phyloP scores from a whole-genome alignment of 2,797 vertebrate species.

The Sylvilagus floridanus region DNA sequence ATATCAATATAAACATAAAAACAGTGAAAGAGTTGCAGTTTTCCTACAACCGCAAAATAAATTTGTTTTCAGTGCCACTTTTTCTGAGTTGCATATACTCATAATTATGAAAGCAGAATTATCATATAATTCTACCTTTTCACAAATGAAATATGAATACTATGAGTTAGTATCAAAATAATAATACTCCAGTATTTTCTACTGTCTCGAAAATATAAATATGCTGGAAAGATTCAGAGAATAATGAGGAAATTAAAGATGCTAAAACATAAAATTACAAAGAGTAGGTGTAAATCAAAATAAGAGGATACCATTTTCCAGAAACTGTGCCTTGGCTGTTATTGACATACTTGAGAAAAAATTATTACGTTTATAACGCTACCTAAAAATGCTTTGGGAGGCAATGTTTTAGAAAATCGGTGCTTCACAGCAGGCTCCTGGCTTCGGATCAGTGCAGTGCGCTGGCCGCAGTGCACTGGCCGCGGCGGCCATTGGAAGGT shows the following conservation, averaged over 20 bases:
- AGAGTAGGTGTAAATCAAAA: not conserved
- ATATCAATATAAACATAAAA: slow-evolving; percentile 23
- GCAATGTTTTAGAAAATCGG: slow-evolving; percentile 7
- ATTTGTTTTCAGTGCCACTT: not conserved
- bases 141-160: not conserved
- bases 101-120: not conserved
- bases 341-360: not conserved
- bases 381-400: not conserved
- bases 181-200: not conserved
- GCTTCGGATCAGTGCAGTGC: no score
- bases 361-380: not conserved
- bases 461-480: no score
- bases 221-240: not conserved
- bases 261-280: slow-evolving; percentile 40
- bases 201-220: not conserved
- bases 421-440: not conserved
- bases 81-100: slow-evolving; percentile 21
- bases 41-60: not conserved
- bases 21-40: not conserved
- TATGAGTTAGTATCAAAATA: slow-evolving; percentile 11
- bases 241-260: slow-evolving; percentile 1
- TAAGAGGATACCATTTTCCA: not conserved
- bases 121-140: not conserved
- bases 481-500: no score
- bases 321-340: not conserved